Conservation (phyloP, 2,888 invertebrate species). For the Pogonocherus hispidulus region DNA sequence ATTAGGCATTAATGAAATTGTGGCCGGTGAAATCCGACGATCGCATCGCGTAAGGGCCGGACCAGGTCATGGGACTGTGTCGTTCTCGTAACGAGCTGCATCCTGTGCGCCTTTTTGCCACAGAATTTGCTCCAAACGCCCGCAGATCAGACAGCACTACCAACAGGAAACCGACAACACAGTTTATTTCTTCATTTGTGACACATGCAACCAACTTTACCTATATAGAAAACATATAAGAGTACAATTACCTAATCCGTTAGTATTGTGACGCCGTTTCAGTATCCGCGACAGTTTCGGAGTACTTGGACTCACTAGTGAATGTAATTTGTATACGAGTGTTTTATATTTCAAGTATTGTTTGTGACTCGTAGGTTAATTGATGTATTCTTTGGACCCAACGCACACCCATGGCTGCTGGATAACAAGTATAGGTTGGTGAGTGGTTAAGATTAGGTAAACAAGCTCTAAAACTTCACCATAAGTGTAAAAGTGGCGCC, state of each 20-base stretch:
- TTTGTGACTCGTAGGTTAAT: constrained; percentile 14
- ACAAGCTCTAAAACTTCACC: too few species aligned
- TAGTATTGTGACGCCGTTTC: neutral
- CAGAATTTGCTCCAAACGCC: constrained; percentile 27
- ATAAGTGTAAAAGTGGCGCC: too few species aligned
- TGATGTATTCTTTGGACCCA: constrained; percentile 30
- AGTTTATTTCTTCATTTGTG: neutral
- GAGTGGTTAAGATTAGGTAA: neutral
- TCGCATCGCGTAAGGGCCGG: constrained; percentile 21
- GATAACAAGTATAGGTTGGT: constrained; percentile 35
- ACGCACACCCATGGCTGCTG: constrained; percentile 31
- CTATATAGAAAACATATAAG: too few species aligned
- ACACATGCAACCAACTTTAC: too few species aligned
- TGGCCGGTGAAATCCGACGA: constrained; percentile 13
- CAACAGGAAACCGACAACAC: constrained; percentile 1
- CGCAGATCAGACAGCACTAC: constrained; percentile 16
- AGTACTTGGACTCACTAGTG: neutral
- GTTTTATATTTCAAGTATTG: neutral
- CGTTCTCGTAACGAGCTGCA: constrained; percentile 33
- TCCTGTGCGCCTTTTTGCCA: constrained; percentile 36
- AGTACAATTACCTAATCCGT: neutral
- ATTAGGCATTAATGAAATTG: constrained; percentile 18
- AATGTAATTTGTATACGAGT: neutral
- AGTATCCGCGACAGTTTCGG: neutral
- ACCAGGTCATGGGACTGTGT: constrained; percentile 34